Evolutionary conservation across 1,140 invertebrate genomes (phyloP), one percentile per base, ranked within the genome.

Genomic region (Solen grandis): DNA sequence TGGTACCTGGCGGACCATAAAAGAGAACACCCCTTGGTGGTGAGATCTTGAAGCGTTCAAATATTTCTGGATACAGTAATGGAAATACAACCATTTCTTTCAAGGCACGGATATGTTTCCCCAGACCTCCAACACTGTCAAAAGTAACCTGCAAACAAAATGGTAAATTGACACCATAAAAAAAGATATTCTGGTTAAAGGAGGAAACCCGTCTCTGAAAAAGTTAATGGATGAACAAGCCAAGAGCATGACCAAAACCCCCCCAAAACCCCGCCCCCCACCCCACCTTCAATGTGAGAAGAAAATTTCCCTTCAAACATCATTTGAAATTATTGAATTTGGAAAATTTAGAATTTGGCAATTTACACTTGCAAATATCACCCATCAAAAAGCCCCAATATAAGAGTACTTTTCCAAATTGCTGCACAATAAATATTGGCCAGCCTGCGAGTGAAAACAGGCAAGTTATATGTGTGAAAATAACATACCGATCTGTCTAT

Each of bases 101-200:
- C 29, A 98, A 93, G 89, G 96, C 96, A 87, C 95, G 94, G 81
- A 98, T 95, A 88, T 98, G 96, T 22, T 95, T 94, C 86, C 96
- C 95, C 78, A 98, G 93, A 35, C 97, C 97, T 25, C 97, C 97
- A 52, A 98, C 95, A 90, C 94, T 94, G 25, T 93, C 93, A 90
- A 96, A 96, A 27, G 92, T 90, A 35, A 92, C 82, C 91, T 92
- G 83, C 25, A 77, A 69, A 68, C 36, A 55, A 62, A 46, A n/a
- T n/a, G n/a, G n/a, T 27, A 60, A n/a, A 13, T n/a, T 19, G 8
- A 36, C 16, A 27, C 16, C 16, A 16, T 0, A 16, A 13, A 65
- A 31, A 29, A 22, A 31, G 5, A 29, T 63, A 31, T n/a, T n/a
- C n/a, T n/a, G n/a, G n/a, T n/a, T n/a, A n/a, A n/a, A n/a, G n/a